Percentiles rank a stretch among this genome's conserved stretches.
These are phyloP conservation scores for Drosophila pseudotalamancana DNA, from an alignment of 2,888 invertebrate species.

Conservation along the genomic window DNA sequence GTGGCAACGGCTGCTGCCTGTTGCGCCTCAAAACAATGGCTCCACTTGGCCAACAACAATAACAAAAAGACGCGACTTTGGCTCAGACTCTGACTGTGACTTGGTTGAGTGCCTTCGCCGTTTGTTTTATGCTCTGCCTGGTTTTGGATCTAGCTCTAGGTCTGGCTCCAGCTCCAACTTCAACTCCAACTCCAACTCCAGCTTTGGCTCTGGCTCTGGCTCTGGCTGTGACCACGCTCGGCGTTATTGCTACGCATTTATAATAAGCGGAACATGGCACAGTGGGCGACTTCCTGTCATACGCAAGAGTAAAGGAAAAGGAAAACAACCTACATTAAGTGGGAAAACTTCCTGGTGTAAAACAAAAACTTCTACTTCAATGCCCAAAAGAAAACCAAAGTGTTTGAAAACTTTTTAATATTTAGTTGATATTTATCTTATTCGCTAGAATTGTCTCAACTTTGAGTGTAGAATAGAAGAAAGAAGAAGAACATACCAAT, in stretches of 20 bases:
- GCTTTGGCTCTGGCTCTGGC: slow-evolving; percentile 28
- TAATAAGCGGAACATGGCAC: slow-evolving; percentile 69
- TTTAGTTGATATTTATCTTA: background rate
- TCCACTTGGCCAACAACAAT: slow-evolving; percentile 52
- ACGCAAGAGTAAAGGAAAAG: slow-evolving; percentile 10
- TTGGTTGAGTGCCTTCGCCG: slow-evolving; percentile 75
- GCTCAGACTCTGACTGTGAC: slow-evolving; percentile 48
- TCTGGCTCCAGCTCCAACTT: too few species aligned
- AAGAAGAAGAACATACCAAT: too few species aligned
- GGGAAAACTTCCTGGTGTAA: slow-evolving; percentile 16
- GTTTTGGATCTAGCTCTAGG: slow-evolving; percentile 38
- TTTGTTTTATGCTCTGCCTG: slow-evolving; percentile 77
- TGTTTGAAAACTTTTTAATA: background rate
- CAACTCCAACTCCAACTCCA: too few species aligned
- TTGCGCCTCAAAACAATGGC: slow-evolving; percentile 52
- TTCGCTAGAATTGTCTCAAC: too few species aligned
- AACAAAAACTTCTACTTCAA: background rate
- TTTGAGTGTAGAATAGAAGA: too few species aligned
- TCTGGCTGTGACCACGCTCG: slow-evolving; percentile 50
- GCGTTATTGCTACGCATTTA: slow-evolving; percentile 68
- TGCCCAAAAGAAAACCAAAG: background rate
- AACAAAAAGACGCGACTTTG: slow-evolving; percentile 24
- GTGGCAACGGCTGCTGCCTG: slow-evolving; percentile 51
- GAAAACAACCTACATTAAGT: background rate
- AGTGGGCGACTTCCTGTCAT: slow-evolving; percentile 61